Base-by-base conservation (phyloP, 2,888 invertebrate species). In the Sarcophaga subvicina region DNA sequence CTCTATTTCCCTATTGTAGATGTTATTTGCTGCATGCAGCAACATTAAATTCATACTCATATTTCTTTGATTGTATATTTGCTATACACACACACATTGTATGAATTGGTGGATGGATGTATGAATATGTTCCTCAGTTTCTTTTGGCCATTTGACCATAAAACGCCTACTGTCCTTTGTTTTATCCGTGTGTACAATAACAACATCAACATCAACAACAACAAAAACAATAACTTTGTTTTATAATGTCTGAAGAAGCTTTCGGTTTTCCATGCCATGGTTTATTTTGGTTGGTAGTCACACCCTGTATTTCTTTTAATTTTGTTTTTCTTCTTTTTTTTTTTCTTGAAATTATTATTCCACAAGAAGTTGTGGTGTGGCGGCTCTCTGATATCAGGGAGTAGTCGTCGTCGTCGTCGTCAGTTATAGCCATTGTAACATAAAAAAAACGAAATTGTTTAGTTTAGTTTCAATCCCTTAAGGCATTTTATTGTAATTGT, bases 91-190 rank as follows among this genome's bases (percentile, higher is more conserved):
- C 8, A 37, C 37, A 37, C 8, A 37, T 1, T 37, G 0, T 37
- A 66, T 14, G n/a, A 54, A 25, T 3, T 37, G 4, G 60, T 64
- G 60, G 11, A 60, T 22, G n/a, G 49, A 64, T 27, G 45, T 64
- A 63, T 66, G 49, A 67, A 60, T 37, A 47, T 60, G 60, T 37
- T 37, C 8, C 10, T 71, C 17, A 11, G 4, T 14, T 79, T 63
- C 27, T 80, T 77, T n/a, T 62, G 66, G 49, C 67, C 27, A 49
- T 87, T 84, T 87, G 87, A 87, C 87, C 85, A 85, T 80, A 80
- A 85, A 80, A 82, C 87, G 87, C 87, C 87, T 87, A 85, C 85
- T 87, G 87, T 87, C 87, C 85, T 85, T 88, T 88, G 85, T 88
- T 80, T 83, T 75, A 49, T 66, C 20, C 62, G 49, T 22, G 25